Evolutionary conservation across 2,888 invertebrate species (phyloP), one percentile per base, ranked within the genome.

Genomic region (Melitaea athalia): DNA sequence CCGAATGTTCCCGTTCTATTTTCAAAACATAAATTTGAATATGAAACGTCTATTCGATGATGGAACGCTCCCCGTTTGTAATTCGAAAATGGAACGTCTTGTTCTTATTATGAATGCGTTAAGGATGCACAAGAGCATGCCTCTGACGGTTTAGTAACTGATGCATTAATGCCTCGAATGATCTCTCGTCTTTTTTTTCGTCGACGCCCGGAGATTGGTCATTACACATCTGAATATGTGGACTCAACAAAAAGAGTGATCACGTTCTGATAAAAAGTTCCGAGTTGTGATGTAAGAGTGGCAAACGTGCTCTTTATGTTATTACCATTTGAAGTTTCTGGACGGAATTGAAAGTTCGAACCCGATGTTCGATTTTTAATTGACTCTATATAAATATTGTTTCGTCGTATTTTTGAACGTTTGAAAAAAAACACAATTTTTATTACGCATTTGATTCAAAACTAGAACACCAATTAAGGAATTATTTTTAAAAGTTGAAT

Each of bases 151-250:
- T 92, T 92, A 91, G 91, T 91, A 89, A 89, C 89, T 88, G 90
- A 91, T 91, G 92, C 92, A 91, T 92, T 91, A 91, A 91, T 91
- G 87, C 86, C 78, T 84, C 85, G 84, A 88, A 88, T 87, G 86
- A 86, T 86, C 84, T 84, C 79, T 80, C 53, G 53, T 55, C 82
- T 83, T 83, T 86, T 88, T 87, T 88, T 87, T 87, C 81, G 38
- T 81, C 85, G 76, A 83, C 86, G 87, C 87, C 86, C 88, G 89
- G 90, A 91, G 92, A 91, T 91, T 90, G 91, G 89, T 90, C 91
- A 90, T 90, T 90, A 91, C 91, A 87, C 87, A 91, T 91, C 88
- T 92, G 92, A 92, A 91, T 91, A 89, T 91, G 88, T 88, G 87
- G 85, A 87, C 85, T 85, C 80, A 80, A 88, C 85, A 90, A 87